Conservation (phyloP, 2,888 invertebrate genomes). For the Perizoma flavofasciatum region DNA sequence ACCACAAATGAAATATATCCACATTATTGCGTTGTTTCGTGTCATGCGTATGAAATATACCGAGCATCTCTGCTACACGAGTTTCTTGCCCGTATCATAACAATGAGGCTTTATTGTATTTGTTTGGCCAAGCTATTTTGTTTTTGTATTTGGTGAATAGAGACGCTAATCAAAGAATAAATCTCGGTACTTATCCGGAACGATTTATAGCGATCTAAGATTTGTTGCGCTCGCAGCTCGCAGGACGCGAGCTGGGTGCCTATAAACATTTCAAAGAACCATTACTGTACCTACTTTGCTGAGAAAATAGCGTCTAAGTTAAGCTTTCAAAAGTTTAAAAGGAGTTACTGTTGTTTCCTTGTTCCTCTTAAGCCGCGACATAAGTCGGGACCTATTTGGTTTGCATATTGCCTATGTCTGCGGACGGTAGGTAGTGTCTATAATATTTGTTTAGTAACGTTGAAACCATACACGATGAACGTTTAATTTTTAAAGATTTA, state of each 20-base stretch:
- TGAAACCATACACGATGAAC: slow-evolving; percentile 14
- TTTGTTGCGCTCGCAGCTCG: slow-evolving; percentile 60
- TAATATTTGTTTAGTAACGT: slow-evolving; percentile 28
- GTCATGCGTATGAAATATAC: slow-evolving; percentile 20
- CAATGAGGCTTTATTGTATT: slow-evolving; percentile 24
- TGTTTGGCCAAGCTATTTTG: slow-evolving; percentile 30
- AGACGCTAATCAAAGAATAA: slow-evolving; percentile 72
- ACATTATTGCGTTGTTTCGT: slow-evolving; percentile 23
- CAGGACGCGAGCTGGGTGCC: slow-evolving; percentile 48
- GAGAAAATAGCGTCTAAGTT: slow-evolving; percentile 66
- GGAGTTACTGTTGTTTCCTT: slow-evolving; percentile 61
- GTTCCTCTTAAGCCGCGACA: slow-evolving; percentile 45
- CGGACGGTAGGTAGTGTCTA: slow-evolving; percentile 23
- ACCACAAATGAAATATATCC: slow-evolving; percentile 23
- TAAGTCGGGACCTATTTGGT: slow-evolving; percentile 31
- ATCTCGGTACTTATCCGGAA: slow-evolving; percentile 57
- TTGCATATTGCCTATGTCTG: slow-evolving; percentile 19
- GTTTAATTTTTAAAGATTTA: slow-evolving; percentile 9
- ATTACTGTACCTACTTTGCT: slow-evolving; percentile 62
- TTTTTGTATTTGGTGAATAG: slow-evolving; percentile 54
- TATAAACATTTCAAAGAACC: slow-evolving; percentile 75
- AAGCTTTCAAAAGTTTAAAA: slow-evolving; percentile 65
- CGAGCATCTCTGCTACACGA: slow-evolving; percentile 1
- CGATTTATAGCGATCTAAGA: slow-evolving; percentile 71
- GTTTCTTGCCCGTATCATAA: slow-evolving; percentile 16